Percentiles rank a stretch among this genome's conserved stretches.
These are phyloP conservation scores for Pempheris klunzingeri DNA, from an alignment of 2,797 vertebrate species.

Conservation along the genomic window DNA sequence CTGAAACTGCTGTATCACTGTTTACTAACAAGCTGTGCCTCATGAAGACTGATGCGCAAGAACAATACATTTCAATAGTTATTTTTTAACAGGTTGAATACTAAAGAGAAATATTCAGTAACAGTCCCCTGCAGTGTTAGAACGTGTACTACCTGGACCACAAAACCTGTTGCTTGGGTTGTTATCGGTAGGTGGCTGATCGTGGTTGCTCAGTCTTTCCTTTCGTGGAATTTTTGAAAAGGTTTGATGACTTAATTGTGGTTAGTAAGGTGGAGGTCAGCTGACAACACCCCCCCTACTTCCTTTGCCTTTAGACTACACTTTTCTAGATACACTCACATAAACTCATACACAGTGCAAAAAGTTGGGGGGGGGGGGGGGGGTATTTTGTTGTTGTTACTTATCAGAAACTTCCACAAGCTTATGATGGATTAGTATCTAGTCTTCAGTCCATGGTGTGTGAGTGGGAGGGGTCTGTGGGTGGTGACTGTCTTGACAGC, in stretches of 20 bases:
- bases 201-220: constrained; percentile 32
- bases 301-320: constrained; percentile 15
- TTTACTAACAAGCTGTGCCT: constrained; percentile 65
- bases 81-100: background rate
- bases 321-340: no score
- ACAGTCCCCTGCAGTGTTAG: background rate
- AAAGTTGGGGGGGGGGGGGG: no score
- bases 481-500: constrained; percentile 46
- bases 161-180: background rate
- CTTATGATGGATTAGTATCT: background rate
- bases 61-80: background rate
- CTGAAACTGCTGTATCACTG: constrained; percentile 81
- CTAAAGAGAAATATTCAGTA: background rate
- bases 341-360: background rate
- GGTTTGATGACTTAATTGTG: constrained; percentile 11
- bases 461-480: constrained; percentile 71
- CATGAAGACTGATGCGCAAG: background rate
- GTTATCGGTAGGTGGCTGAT: background rate
- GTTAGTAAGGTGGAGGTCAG: constrained; percentile 52
- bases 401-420: background rate
- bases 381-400: no score
- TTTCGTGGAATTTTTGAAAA: constrained; percentile 51
- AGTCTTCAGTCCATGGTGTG: background rate
- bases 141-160: background rate
- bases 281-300: constrained; percentile 44